A percentile compares a stretch with the other conserved stretches of the same genome.
These are phyloP conservation scores for Apogon hyalosoma DNA, from an alignment of 2,797 vertebrate species.

Conservation along the genomic window DNA sequence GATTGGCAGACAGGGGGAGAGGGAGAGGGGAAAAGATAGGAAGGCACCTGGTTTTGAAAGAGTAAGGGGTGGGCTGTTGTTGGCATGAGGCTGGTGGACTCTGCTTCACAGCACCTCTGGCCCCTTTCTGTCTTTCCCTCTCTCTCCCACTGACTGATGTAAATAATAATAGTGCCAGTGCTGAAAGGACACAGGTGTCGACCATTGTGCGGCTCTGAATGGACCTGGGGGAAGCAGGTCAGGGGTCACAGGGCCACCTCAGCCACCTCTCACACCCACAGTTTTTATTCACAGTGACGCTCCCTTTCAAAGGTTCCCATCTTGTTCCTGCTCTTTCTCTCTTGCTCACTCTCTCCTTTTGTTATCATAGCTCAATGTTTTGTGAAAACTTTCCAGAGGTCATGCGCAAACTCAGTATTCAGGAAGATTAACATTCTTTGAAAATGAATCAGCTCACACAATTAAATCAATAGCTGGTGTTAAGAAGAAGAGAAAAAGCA, in stretches of 20 bases:
- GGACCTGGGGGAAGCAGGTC: slow-evolving; percentile 74
- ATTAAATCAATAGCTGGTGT: slow-evolving; percentile 49
- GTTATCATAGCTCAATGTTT: slow-evolving; percentile 77
- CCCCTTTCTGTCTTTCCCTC: slow-evolving; percentile 67
- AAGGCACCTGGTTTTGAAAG: slow-evolving; percentile 52
- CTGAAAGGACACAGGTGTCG: slow-evolving; percentile 89
- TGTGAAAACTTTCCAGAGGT: slow-evolving; percentile 76
- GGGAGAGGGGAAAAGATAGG: slow-evolving; percentile 18
- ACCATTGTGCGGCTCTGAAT: slow-evolving; percentile 84
- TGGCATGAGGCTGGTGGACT: slow-evolving; percentile 72
- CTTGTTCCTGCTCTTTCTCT: slow-evolving; percentile 23
- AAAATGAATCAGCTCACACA: slow-evolving; percentile 53
- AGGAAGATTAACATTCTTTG: slow-evolving; percentile 72
- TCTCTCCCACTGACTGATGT: slow-evolving; percentile 75
- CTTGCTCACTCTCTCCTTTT: slow-evolving; percentile 63
- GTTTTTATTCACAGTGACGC: slow-evolving; percentile 73
- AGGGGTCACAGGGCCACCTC: slow-evolving; percentile 74
- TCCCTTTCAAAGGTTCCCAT: slow-evolving; percentile 70
- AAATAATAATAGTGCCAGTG: slow-evolving; percentile 84
- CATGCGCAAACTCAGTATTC: slow-evolving; percentile 59
- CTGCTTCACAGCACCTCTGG: slow-evolving; percentile 70
- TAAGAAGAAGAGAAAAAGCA: slow-evolving; percentile 21
- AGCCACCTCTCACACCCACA: slow-evolving; percentile 74
- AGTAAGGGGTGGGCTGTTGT: slow-evolving; percentile 25
- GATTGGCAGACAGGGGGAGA: slow-evolving; percentile 40